Evolutionary conservation across 2,113 vertebrate species (phyloP).

Genomic region (Odontesthes bonariensis): DNA sequence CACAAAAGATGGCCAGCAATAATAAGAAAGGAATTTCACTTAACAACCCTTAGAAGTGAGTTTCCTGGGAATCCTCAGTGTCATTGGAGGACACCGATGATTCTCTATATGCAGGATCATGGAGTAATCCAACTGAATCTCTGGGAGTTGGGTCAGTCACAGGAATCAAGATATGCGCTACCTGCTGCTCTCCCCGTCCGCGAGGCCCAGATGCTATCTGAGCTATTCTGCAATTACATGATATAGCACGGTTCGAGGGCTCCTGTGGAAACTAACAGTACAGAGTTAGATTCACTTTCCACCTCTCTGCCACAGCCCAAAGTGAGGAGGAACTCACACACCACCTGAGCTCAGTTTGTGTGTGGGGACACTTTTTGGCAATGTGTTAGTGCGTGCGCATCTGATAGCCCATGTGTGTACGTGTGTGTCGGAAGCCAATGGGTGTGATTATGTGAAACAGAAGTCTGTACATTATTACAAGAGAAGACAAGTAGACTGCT

Average conservation of each 20-base stretch:
- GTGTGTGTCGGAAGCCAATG: constrained; percentile 28
- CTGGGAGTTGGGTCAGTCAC: constrained; percentile 31
- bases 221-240: constrained; percentile 71
- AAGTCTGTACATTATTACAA: constrained; percentile 55
- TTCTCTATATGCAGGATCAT: constrained; percentile 38
- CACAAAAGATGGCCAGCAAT: constrained; percentile 46
- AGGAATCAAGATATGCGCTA: constrained; percentile 33
- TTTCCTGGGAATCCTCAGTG: constrained; percentile 39
- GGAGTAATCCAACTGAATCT: constrained; percentile 39
- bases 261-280: constrained; percentile 67
- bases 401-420: constrained; percentile 2
- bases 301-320: constrained; percentile 52
- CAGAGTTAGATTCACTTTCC: constrained; percentile 71
- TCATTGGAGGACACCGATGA: constrained; percentile 20
- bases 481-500: constrained; percentile 53
- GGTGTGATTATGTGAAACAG: constrained; percentile 66
- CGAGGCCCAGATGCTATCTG: constrained; percentile 48
- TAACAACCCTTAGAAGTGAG: constrained; percentile 37
- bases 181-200: constrained; percentile 21
- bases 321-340: constrained; percentile 27
- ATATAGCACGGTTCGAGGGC: constrained; percentile 58
- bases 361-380: constrained; percentile 13
- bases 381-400: not conserved
- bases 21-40: constrained; percentile 57
- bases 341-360: constrained; percentile 47